Base-by-base conservation (phyloP, 1,140 invertebrate species). In the Cydia splendana region DNA sequence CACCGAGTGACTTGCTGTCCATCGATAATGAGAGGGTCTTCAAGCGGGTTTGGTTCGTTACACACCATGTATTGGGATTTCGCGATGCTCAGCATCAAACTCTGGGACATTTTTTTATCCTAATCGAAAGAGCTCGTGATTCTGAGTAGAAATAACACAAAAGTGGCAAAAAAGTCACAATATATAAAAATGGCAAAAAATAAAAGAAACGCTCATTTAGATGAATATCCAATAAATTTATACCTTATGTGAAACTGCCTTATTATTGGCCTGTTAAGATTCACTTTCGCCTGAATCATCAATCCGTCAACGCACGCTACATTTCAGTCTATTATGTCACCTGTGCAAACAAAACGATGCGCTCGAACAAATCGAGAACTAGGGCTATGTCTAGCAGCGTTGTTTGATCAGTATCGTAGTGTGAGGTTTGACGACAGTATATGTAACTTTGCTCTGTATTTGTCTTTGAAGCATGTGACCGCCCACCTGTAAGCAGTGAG, bases 261-360 rank as follows among this genome's bases (percentile, higher is more conserved):
- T 62, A 62, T 62, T 62, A 62, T 38, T n/a, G 2, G 7, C n/a
- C 18, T 34, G 28, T 34, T 34, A 69, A 69, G 28, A 69, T 34
- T 69, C 65, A 38, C 65, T 34, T 38, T 69, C 28, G 65, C n/a
- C 5, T 18, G 67, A 38, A 38, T 71, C 67, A 71, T 71, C 30
- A n/a, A 71, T 67, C 65, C 65, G 10, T 67, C 24, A 34, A 67
- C 28, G n/a, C 57, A 62, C 20, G 38, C 34, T 71, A 30, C 28
- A 71, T 71, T 71, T 71, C 15, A 38, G 34, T 15, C 67, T 71
- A 42, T 71, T 71, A 67, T 71, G 9, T 71, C 30, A 38, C 34
- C 34, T 18, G 30, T 38, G n/a, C 28, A 34, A 71, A 71, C 7
- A 18, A 42, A 71, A 45, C 38, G 24, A 18, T 71, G 67, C 67